A percentile compares a stretch with the other conserved stretches of the same genome.
phyloP scores from a whole-genome alignment of 2,797 vertebrate species.

The Sphenopsis melanotis region DNA sequence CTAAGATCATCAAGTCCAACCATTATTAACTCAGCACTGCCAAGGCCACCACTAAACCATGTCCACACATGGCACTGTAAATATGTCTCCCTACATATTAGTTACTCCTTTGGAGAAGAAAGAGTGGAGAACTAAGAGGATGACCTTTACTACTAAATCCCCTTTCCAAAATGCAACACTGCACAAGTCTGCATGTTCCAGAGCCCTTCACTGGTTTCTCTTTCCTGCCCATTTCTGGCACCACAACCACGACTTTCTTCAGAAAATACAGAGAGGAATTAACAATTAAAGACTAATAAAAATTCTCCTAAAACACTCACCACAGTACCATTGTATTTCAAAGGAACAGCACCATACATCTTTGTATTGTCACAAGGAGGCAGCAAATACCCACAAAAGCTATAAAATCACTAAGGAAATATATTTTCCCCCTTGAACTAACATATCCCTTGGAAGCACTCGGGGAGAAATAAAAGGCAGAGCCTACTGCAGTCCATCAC shows the following conservation, averaged over 20 bases:
- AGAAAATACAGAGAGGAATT: neutral
- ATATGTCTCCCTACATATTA: rapidly evolving
- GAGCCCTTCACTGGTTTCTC: neutral
- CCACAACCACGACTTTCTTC: neutral
- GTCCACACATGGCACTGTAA: neutral
- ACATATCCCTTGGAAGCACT: neutral
- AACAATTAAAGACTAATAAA: neutral
- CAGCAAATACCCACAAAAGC: conserved; percentile 53
- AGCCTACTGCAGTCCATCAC: neutral
- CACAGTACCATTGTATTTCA: neutral
- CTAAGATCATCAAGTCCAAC: neutral
- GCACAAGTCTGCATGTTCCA: neutral
- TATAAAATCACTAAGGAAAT: neutral
- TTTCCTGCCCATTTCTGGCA: neutral
- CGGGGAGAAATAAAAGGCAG: neutral
- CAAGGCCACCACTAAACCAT: neutral
- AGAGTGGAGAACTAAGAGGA: neutral
- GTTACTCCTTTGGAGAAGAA: neutral
- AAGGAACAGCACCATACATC: neutral
- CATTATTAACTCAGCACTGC: neutral
- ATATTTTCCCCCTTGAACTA: neutral
- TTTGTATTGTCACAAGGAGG: conserved; percentile 61
- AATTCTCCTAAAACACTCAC: neutral
- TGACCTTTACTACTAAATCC: neutral
- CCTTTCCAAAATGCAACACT: neutral